Evolutionary conservation across 1,140 invertebrate species (phyloP), one percentile per base, ranked within the genome.

Genomic region (Neuroterus valhalla): DNA sequence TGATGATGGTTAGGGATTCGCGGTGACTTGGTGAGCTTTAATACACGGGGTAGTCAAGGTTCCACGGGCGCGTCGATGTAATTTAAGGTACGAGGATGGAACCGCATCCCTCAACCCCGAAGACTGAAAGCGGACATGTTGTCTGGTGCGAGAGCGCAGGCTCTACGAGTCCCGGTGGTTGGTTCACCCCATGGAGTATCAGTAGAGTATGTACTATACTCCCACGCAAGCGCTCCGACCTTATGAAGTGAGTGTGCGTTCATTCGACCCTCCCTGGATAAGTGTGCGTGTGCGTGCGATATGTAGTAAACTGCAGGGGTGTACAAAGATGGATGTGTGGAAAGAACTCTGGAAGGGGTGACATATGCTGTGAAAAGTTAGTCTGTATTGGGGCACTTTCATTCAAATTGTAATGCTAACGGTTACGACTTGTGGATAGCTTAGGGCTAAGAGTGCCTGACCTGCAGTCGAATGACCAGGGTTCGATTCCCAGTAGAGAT

Each of bases 71-170:
- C 55, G 55, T 62, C 55, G 55, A 62, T 62, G 55, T 62, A 38
- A 62, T 62, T 62, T 62, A 62, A 62, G 55, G 55, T 62, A 38
- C 55, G 23, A 62, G 23, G 55, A 62, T 62, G 55, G 55, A 62
- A 26, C 55, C 26, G 55, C 55, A 62, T 62, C 55, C 55, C 55
- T 62, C 55, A 62, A 62, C 55, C 26, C 55, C 55, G 31, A 62
- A 62, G 55, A 62, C 55, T 15, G n/a, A 31, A 62, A 23, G 55
- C 55, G 55, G 55, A 62, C 55, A 62, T 62, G 55, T 62, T 62
- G 55, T 31, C 23, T 62, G 23, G 21, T 62, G n/a, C 23, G 15
- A 62, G 26, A 23, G 55, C 55, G 55, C 55, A 62, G 55, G 31
- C 14, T 62, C 55, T 62, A 62, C 31, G 31, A 38, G 31, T 38